phyloP scores from a whole-genome alignment of 2,888 invertebrate genomes.

The Polia nebulosa region DNA sequence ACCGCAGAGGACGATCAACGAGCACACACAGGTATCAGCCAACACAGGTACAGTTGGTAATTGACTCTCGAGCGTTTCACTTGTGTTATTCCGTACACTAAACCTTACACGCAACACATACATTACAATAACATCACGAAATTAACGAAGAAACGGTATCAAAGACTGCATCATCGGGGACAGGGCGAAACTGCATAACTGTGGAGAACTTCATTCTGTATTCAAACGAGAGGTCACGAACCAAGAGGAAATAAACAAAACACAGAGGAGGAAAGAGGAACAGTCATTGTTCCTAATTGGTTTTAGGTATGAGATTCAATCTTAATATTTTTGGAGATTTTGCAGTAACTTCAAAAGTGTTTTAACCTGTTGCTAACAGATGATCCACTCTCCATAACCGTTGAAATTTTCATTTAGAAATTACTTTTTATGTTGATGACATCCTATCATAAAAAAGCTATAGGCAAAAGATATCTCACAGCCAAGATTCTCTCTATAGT shows the following conservation, averaged over 20 bases:
- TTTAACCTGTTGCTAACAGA: background rate
- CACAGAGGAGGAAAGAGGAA: constrained; percentile 11
- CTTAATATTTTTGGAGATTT: constrained; percentile 6
- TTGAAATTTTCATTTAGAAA: background rate
- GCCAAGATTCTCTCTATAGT: constrained; percentile 6
- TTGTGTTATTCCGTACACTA: no score
- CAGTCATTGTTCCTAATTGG: constrained; percentile 34
- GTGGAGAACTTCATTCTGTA: constrained; percentile 29
- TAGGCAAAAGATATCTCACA: background rate
- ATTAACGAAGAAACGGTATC: constrained; percentile 53
- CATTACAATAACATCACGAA: no score
- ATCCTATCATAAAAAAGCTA: background rate
- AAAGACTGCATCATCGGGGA: constrained; percentile 35
- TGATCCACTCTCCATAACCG: background rate
- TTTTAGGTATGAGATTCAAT: constrained; percentile 9
- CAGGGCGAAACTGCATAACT: constrained; percentile 36
- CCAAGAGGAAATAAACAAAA: constrained; percentile 28
- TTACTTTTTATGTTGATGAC: background rate
- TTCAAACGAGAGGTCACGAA: constrained; percentile 52
- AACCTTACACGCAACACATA: no score
- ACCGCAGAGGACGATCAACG: no score
- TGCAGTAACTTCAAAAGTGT: background rate
- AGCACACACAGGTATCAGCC: no score
- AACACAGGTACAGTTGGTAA: no score
- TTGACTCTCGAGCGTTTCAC: no score